Evolutionary conservation across 2,113 vertebrate genomes (phyloP), one percentile per base, ranked within the genome.

Genomic region (Semnornis frantzii): DNA sequence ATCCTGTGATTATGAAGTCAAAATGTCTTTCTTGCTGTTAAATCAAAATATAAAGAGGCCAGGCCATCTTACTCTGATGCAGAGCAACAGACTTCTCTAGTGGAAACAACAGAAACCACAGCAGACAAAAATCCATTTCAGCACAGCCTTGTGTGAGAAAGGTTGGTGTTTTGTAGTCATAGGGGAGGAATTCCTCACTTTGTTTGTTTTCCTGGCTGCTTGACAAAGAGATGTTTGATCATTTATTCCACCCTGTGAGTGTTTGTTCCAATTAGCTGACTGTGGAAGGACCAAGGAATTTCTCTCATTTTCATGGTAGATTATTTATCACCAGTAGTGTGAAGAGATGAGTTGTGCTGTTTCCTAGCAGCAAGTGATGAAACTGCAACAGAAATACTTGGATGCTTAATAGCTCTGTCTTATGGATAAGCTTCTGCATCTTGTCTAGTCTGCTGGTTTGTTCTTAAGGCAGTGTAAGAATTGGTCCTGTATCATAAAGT

Each of bases 301-400:
- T 86, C 60, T 89, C 24, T 50, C 6, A 8, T 73, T 84, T 95
- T 79, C 55, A 89, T 4, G 2, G 68, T 5, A 87, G 24, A 44
- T 81, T 75, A 89, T 58, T 90, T 70, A 78, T 33, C 50, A 78
- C 12, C 14, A 72, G 37, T 55, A 69, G 6, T 77, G 59, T 55
- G 57, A 87, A 85, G 74, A 84, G 93, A 87, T 72, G 20, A 82
- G 42, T 63, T 52, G 55, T 66, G 42, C 71, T 73, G 46, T 33
- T 95, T 80, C 78, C 81, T 82, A 92, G 71, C 81, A 94, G 84
- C 74, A 63, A 84, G 64, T 58, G 57, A 91, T 46, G 59, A 82
- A 82, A 46, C 62, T 88, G 37, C 58, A 92, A 57, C 34, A 68
- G 46, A 66, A 93, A 12, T 25, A 71, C n/a, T 9, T 62, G 42